These are phyloP conservation scores for Protomyctophum bolini DNA, from an alignment of 2,113 vertebrate genomes.

Conservation along the genomic window DNA sequence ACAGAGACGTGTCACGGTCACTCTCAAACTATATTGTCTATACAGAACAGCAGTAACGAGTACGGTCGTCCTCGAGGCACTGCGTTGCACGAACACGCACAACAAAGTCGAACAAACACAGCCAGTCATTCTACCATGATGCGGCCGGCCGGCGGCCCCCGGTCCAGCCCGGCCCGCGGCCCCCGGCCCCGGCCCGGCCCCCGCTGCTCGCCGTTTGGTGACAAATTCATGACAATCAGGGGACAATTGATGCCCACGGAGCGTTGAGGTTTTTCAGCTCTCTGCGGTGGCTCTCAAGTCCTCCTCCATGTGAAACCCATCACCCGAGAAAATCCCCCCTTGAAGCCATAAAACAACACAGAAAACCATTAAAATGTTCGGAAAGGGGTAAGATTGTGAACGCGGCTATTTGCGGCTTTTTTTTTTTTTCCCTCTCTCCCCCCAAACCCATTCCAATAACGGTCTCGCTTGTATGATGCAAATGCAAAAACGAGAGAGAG, in stretches of 20 bases:
- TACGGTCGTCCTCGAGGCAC: no score
- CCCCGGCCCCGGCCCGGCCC: no score
- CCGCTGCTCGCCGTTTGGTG: conserved; percentile 8
- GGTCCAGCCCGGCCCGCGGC: no score
- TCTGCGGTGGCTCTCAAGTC: conserved; percentile 55
- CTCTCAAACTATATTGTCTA: no score
- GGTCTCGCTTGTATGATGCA: conserved; percentile 36
- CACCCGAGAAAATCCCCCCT: conserved; percentile 51
- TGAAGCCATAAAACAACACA: conserved; percentile 69
- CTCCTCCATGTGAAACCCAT: conserved; percentile 66
- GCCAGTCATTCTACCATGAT: no score
- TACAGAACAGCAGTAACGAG: no score
- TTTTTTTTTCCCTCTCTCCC: conserved; percentile 15
- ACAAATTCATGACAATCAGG: conserved; percentile 50
- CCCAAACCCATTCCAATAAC: conserved; percentile 46
- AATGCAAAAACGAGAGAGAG: conserved; percentile 51
- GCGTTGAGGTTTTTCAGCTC: conserved; percentile 55
- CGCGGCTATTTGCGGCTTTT: conserved; percentile 57
- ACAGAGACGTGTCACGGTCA: no score
- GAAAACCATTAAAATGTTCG: conserved; percentile 63
- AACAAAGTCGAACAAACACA: no score
- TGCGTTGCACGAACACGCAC: no score
- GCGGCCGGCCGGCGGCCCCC: no score
- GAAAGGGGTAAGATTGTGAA: conserved; percentile 44
- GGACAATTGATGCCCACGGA: conserved; percentile 50